Evolutionary conservation across 2,113 vertebrate species (phyloP), one percentile per base, ranked within the genome.

Genomic region (Ciconia stormi): DNA sequence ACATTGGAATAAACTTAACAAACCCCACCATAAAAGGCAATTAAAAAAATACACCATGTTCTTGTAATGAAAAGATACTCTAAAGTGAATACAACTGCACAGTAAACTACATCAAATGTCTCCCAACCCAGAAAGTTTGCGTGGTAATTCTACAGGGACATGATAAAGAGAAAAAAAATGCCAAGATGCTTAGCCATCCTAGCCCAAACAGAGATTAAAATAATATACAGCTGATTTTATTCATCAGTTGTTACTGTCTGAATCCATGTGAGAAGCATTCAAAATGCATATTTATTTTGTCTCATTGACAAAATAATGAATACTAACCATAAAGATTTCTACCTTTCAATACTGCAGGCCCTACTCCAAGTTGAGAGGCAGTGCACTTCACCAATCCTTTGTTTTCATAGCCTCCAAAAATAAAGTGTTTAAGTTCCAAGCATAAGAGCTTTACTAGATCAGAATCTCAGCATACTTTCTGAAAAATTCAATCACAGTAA

Each of bases 401-500:
- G 0, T 36, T 84, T 82, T 72, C 66, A 91, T 0, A 87, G 65
- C 73, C 34, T 93, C 87, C 93, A 82, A 91, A 91, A 93, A 49
- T 16, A 47, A 82, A 91, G 50, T 4, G 56, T 38, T 76, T 65
- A 74, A 55, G 38, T 67, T 82, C 81, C 56, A 59, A 63, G 18
- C 21, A 2, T 21, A 89, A 82, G 18, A 87, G 29, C 44, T 82
- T 71, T 79, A 67, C 66, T 34, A 84, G 29, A 44, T 30, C 73
- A 79, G 71, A 86, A 65, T 10, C 56, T 82, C 87, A 61, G 81
- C 56, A 47, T 8, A 50, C 27, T 58, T 77, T 87, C 84, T 76
- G 77, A 84, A 94, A 96, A 95, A 91, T 44, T 67, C 69, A 82
- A 73, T 56, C 87, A 89, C 53, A 82, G 72, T 40, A 77, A 61